Percentiles rank a stretch among this genome's conserved stretches.
Evolutionary conservation across 1,140 invertebrate genomes (phyloP).

Genomic region (Ceratina calcarata): DNA sequence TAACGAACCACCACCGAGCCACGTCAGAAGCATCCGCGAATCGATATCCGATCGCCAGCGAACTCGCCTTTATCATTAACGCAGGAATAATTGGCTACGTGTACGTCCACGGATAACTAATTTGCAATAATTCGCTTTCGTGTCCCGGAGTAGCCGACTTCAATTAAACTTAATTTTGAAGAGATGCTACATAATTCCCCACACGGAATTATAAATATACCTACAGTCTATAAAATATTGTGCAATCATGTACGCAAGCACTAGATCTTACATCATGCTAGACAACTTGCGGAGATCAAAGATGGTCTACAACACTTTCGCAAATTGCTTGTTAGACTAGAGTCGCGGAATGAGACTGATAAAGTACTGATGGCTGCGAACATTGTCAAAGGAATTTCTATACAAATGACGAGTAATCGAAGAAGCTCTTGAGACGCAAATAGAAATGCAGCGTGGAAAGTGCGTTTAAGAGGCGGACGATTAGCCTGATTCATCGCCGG

Average conservation of each 20-base stretch:
- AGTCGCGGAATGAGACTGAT: slow-evolving; percentile 7
- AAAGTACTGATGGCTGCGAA: slow-evolving; percentile 3
- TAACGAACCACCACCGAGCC: slow-evolving; percentile 53
- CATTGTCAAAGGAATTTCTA: slow-evolving; percentile 20
- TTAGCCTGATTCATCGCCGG: slow-evolving; percentile 59
- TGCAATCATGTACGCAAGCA: background rate
- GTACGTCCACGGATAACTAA: background rate
- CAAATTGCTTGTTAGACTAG: background rate
- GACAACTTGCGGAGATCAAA: background rate
- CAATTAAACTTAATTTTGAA: no score
- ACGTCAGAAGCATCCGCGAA: background rate
- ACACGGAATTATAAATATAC: no score
- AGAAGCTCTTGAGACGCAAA: slow-evolving; percentile 22
- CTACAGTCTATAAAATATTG: no score
- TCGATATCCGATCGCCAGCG: slow-evolving; percentile 28
- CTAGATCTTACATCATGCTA: no score
- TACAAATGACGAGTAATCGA: slow-evolving; percentile 32
- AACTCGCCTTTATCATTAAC: slow-evolving; percentile 43
- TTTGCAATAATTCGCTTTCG: background rate
- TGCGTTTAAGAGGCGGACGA: slow-evolving; percentile 44
- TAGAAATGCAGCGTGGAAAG: slow-evolving; percentile 33
- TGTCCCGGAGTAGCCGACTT: no score
- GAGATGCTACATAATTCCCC: no score
- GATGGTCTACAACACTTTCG: no score
- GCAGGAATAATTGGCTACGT: slow-evolving; percentile 38